phyloP scores from a whole-genome alignment of 53 echinoderm and acorn worm genomes.

The Temnopleurus reevesii region DNA sequence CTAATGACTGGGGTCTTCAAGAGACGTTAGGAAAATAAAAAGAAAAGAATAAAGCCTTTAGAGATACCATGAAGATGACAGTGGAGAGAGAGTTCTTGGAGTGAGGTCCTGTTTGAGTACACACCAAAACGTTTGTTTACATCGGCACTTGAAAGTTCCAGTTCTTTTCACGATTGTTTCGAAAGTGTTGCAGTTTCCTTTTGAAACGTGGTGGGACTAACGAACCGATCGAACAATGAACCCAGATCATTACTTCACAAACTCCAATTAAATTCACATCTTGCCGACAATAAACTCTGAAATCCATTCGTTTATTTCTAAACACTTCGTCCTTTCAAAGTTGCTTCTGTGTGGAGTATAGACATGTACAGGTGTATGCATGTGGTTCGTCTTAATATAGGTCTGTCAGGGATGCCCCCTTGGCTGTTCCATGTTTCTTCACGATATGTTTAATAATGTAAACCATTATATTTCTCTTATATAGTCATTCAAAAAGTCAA shows the following conservation, averaged over 20 bases:
- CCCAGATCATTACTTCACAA: neutral
- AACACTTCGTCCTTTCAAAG: too few species aligned
- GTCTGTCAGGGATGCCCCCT: too few species aligned
- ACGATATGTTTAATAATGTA: too few species aligned
- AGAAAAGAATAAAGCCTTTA: neutral
- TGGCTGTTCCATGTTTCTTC: too few species aligned
- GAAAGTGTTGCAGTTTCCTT: neutral
- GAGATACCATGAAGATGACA: neutral
- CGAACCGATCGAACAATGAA: neutral
- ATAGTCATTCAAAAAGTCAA: too few species aligned
- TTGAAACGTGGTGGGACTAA: neutral
- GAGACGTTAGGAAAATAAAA: neutral
- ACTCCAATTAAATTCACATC: neutral
- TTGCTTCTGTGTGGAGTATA: too few species aligned
- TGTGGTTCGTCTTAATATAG: too few species aligned
- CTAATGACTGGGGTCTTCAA: neutral
- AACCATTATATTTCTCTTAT: too few species aligned
- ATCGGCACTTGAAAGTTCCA: slow-evolving; percentile 7
- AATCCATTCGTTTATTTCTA: too few species aligned
- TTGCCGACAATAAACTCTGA: too few species aligned
- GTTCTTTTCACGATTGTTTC: neutral
- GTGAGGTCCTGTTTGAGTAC: neutral
- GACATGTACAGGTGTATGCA: too few species aligned
- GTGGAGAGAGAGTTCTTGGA: neutral
- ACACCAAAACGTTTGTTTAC: slow-evolving; percentile 30